phyloP scores from a whole-genome alignment of 2,113 vertebrate genomes.

The human region GRCh38 chr5:54134001-54134500 shows the following conservation, averaged over 20 bases:
- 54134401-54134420: constrained; percentile 3
- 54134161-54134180: neutral
- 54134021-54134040: constrained; percentile 28
- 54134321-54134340: constrained; percentile 16
- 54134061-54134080: neutral
- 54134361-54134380: neutral
- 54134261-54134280: constrained; percentile 8
- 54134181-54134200: neutral
- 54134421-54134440: neutral
- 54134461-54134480: constrained; percentile 36
- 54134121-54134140: neutral
- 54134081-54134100: neutral
- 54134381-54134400: neutral
- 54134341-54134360: neutral
- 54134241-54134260: constrained; percentile 29
- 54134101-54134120: neutral
- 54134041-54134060: neutral
- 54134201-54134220: neutral
- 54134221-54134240: neutral
- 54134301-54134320: neutral
- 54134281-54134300: constrained; percentile 44
- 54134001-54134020: neutral
- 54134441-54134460: constrained; percentile 33
- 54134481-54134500: constrained; percentile 50
- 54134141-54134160: neutral